Evolutionary conservation across 2,113 vertebrate species (phyloP).

Genomic region (Hystrix brachyura): DNA sequence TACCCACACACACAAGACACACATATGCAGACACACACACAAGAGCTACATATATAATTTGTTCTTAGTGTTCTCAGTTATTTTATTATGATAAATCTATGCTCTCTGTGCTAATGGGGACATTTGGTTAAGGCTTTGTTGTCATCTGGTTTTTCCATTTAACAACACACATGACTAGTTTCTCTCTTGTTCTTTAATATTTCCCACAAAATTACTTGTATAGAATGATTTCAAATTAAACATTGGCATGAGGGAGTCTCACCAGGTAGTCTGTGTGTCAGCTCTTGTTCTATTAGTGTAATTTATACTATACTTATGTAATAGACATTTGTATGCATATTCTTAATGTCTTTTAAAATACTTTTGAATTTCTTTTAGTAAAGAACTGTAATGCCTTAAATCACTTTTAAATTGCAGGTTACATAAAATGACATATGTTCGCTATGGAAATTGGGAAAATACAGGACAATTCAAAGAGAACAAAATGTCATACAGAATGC

Average conservation of each 20-base stretch:
- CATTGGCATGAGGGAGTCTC: not conserved
- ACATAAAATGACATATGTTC: not conserved
- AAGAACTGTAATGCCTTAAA: not conserved
- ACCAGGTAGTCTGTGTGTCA: not conserved
- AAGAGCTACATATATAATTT: not conserved
- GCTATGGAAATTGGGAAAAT: not conserved
- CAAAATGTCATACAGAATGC: not conserved
- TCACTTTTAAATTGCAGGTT: slow-evolving; percentile 37
- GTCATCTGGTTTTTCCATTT: not conserved
- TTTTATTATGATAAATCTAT: not conserved
- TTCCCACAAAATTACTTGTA: not conserved
- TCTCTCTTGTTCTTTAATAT: not conserved
- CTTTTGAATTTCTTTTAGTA: slow-evolving; percentile 12
- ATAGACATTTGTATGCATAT: not conserved
- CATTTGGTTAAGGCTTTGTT: not conserved
- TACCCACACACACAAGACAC: not conserved
- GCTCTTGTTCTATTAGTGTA: not conserved
- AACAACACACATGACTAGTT: not conserved
- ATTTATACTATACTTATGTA: not conserved
- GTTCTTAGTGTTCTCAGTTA: not conserved
- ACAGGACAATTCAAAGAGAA: not conserved
- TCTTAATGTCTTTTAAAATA: not conserved
- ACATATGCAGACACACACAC: not conserved
- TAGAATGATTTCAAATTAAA: not conserved
- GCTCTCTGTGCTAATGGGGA: not conserved